Conservation (phyloP, 2,113 vertebrate genomes). For the Anguilla japonica region DNA sequence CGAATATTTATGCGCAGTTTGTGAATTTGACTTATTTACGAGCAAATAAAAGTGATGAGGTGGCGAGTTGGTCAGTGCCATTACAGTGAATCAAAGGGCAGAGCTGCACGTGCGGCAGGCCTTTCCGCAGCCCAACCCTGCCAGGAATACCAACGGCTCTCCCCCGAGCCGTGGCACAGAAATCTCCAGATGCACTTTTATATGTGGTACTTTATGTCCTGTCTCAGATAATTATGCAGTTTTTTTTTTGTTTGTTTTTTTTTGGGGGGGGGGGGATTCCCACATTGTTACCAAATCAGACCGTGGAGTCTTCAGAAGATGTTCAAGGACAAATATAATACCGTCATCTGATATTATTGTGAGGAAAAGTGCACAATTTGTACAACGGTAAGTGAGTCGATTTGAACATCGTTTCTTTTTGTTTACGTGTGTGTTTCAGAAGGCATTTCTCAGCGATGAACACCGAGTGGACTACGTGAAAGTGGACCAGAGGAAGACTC, state of each 20-base stretch:
- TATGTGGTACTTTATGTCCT: not conserved
- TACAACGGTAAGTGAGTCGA: too few relatives aligned
- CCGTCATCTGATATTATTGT: too few relatives aligned
- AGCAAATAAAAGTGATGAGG: not conserved
- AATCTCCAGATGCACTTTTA: not conserved
- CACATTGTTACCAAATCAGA: too few relatives aligned
- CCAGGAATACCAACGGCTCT: slow-evolving; percentile 15
- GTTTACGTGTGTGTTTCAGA: slow-evolving; percentile 66
- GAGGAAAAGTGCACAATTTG: too few relatives aligned
- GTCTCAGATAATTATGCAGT: too few relatives aligned
- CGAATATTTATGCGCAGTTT: not conserved
- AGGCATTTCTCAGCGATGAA: slow-evolving; percentile 84
- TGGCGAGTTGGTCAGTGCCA: not conserved
- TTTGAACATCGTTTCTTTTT: not conserved
- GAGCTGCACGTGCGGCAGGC: not conserved
- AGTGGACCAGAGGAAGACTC: slow-evolving; percentile 96
- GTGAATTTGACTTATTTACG: slow-evolving; percentile 4
- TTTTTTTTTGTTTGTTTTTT: too few relatives aligned
- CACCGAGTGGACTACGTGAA: slow-evolving; percentile 92
- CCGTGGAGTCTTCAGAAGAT: too few relatives aligned
- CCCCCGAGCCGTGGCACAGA: not conserved
- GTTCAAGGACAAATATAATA: too few relatives aligned
- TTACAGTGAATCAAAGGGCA: not conserved
- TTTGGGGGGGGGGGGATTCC: too few relatives aligned
- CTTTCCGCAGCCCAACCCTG: not conserved